Percentiles rank a stretch among this genome's conserved stretches.
phyloP scores from a whole-genome alignment of 2,888 invertebrate species.

The Prenolepis imparis region DNA sequence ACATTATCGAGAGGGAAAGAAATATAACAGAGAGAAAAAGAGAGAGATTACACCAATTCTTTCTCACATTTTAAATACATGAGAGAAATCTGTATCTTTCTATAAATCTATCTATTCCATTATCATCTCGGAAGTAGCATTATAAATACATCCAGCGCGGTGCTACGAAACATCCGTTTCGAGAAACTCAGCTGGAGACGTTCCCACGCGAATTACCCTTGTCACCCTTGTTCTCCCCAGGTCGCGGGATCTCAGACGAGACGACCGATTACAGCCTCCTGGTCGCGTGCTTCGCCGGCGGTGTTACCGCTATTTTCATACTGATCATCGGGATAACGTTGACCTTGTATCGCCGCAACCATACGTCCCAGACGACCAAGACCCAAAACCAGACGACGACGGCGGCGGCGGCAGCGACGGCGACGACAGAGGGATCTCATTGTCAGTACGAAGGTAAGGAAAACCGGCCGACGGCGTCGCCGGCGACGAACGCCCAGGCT shows the following conservation, averaged over 20 bases:
- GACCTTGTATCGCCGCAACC: conserved; percentile 81
- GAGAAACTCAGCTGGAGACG: neutral
- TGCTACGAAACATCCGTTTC: neutral
- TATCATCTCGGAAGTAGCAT: neutral
- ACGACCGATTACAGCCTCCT: conserved; percentile 81
- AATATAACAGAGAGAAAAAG: neutral
- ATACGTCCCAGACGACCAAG: conserved; percentile 76
- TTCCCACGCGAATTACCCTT: conserved; percentile 56
- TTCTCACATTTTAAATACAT: neutral
- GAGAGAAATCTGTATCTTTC: neutral
- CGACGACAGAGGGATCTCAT: conserved; percentile 51
- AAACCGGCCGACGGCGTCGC: conserved; percentile 53
- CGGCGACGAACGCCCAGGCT: conserved; percentile 39
- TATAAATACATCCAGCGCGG: neutral
- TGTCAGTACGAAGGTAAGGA: conserved; percentile 68
- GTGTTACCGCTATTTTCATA: conserved; percentile 82
- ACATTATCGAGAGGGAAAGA: neutral
- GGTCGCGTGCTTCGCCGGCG: conserved; percentile 83
- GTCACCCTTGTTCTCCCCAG: conserved; percentile 70
- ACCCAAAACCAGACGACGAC: conserved; percentile 40
- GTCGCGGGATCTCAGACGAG: conserved; percentile 80
- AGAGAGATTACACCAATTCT: neutral
- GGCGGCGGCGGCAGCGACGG: neutral
- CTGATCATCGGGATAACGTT: conserved; percentile 82
- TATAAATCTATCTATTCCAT: neutral